Evolutionary conservation across 2,888 invertebrate genomes (phyloP), one percentile per base, ranked within the genome.

Genomic region (Diadegma fenestrale): DNA sequence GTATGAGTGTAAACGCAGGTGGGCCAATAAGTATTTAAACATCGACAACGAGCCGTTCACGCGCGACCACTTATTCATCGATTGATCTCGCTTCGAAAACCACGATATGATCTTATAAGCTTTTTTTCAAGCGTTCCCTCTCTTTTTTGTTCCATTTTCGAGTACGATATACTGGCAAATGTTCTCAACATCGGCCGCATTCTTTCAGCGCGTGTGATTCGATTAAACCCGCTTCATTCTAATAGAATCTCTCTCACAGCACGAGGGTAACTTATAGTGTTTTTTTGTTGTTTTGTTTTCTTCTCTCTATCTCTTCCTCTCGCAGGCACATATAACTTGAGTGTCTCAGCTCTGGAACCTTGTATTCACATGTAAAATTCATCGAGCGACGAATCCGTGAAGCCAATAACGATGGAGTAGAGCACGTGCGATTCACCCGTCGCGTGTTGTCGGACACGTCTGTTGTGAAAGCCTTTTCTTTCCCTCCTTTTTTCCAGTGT

Each of bases 341-440:
- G 66, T 26, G 63, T 76, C 48, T 45, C 45, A 45, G 19, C 72
- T 54, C 64, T 43, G 64, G 45, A 63, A 73, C 12, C 69, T 80
- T 82, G 87, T 87, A 90, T 89, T 80, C 84, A 86, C 87, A 90
- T 90, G 89, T 88, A 89, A 89, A 89, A 91, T 91, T 89, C 88
- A 90, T 87, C 87, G 51, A 30, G 86, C 90, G 88, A 88, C 89
- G 89, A 90, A 89, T 90, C 88, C 88, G 58, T 72, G 48, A 75
- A 69, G 58, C 81, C 58, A 45, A 69, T 64, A 51, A 19, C 63
- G 37, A 72, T 72, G 87, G 86, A 84, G 87, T 85, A 88, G 87
- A 85, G 84, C 87, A 88, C 88, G 87, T 84, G 88, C 51, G 71
- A 87, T 80, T 30, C 37, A 26, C 54, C 33, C 88, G 85, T 89